Evolutionary conservation across 2,797 vertebrate genomes (phyloP).

Genomic region (Hephaestus fuliginosus): DNA sequence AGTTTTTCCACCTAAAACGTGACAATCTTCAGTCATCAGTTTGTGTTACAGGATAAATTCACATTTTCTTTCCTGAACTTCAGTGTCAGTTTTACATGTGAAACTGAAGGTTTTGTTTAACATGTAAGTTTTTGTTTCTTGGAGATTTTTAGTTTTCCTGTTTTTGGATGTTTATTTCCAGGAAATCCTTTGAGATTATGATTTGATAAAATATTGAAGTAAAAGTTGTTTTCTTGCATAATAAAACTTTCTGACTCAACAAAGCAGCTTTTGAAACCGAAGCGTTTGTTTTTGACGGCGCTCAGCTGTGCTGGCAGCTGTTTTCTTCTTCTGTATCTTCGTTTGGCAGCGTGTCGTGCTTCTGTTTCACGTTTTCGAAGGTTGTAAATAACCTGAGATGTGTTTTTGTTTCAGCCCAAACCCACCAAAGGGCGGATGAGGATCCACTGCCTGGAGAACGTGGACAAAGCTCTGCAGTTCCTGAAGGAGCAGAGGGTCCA

Average conservation of each 20-base stretch:
- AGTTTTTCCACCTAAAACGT: background rate
- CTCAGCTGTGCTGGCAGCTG: slow-evolving; percentile 47
- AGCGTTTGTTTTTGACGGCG: no score
- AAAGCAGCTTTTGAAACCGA: slow-evolving; percentile 12
- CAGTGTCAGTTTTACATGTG: background rate
- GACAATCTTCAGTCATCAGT: no score
- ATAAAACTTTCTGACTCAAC: background rate
- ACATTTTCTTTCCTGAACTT: no score
- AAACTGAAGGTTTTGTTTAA: background rate
- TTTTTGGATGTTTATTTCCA: background rate
- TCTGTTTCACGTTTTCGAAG: background rate
- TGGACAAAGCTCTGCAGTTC: slow-evolving; percentile 97
- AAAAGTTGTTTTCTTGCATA: background rate
- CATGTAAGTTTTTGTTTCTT: background rate
- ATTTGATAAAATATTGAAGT: background rate
- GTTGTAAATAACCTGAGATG: slow-evolving; percentile 18
- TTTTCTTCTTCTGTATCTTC: background rate
- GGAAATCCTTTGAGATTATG: slow-evolving; percentile 1
- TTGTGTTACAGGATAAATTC: background rate
- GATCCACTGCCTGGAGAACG: slow-evolving; percentile 96
- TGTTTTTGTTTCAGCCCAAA: slow-evolving; percentile 66
- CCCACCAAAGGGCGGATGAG: slow-evolving; percentile 92
- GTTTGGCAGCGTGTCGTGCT: background rate
- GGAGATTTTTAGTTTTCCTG: background rate
- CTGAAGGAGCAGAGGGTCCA: slow-evolving; percentile 97